Base-by-base conservation (phyloP, 2,113 vertebrate genomes). In the Bujurquina vittata region DNA sequence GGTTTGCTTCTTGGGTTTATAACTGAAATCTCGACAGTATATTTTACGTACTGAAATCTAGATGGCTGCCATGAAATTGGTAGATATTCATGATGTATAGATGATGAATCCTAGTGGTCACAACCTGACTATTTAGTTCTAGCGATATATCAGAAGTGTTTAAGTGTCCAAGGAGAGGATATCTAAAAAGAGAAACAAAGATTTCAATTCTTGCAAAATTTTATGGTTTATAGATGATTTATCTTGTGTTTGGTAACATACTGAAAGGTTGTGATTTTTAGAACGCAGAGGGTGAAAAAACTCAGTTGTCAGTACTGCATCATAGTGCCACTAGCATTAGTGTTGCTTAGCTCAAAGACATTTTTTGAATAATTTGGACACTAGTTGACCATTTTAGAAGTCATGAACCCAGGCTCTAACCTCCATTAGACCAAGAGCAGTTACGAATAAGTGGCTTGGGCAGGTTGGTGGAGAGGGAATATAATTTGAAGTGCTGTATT, bases 401-500 rank as follows among this genome's bases (percentile, higher is more conserved):
- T 82, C 20, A 26, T 75, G 77, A 78, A 49, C 56, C 22, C 31
- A 12, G 20, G 15, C n/a, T 57, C 0, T 18, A 60, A 54, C 72
- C 67, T 79, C 65, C 26, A 26, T 84, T 85, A 67, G 55, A 76
- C 35, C 81, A 37, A 59, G 31, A 77, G 60, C 63, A 37, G 74
- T 37, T 72, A 61, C 43, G 75, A 83, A 35, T 79, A 80, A 83
- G 56, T 73, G 75, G 31, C 79, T 58, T 0, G 58, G 80, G 69
- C 88, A 72, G 37, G 67, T 65, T 58, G 31, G 79, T 52, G 43
- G 52, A 35, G 35, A 81, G 81, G 77, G 80, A 86, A 86, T 84
- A 75, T 79, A 63, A 81, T 88, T 88, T 77, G 5, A 87, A 86
- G 80, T 20, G 58, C 69, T 88, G 75, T 82, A 84, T 91, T 87